Evolutionary conservation across 2,797 vertebrate species (phyloP), one percentile per base, ranked within the genome.

Genomic region (Poecilia gillii): DNA sequence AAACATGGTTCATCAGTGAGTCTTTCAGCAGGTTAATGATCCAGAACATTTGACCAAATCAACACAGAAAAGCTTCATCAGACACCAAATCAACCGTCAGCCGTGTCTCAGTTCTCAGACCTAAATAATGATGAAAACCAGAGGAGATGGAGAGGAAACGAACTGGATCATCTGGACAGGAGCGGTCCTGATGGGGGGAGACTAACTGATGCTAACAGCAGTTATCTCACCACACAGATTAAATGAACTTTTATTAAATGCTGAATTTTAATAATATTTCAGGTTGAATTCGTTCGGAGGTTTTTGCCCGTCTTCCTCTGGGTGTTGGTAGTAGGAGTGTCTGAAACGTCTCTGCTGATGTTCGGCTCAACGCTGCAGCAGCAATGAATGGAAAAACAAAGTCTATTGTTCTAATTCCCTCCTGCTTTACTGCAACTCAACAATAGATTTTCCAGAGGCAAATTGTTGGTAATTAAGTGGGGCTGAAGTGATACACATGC

Each of bases 391-490:
- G 71, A 70, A 57, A 86, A 77, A 83, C 79, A 82, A 81, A 85
- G 41, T 51, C 55, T 73, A 41, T 72, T 79, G 84, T 78, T 80
- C 25, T 59, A 64, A 78, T 86, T 77, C 47, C 57, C 28, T 79
- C 77, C 28, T 75, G 46, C 68, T 47, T n/a, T 78, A 53, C 90
- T 93, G 89, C 88, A 92, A 85, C 84, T 92, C 89, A 95, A 96
- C 94, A 96, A 94, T 89, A 92, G 89, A 91, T 90, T 83, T 90
- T 91, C 93, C 93, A 78, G 62, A 86, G 81, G 85, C 94, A 95
- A 93, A 94, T 94, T 92, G 94, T 93, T 20, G 0, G 89, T 93
- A 95, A 95, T 96, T 94, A 95, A 91, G 93, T 89, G 94, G 90
- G 91, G 91, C 88, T 92, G 87, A 82, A 86, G 90, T 74, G 90